A percentile compares a stretch with the other conserved stretches of the same genome.
phyloP scores from a whole-genome alignment of 1,140 invertebrate genomes.

The Papilio glaucus region DNA sequence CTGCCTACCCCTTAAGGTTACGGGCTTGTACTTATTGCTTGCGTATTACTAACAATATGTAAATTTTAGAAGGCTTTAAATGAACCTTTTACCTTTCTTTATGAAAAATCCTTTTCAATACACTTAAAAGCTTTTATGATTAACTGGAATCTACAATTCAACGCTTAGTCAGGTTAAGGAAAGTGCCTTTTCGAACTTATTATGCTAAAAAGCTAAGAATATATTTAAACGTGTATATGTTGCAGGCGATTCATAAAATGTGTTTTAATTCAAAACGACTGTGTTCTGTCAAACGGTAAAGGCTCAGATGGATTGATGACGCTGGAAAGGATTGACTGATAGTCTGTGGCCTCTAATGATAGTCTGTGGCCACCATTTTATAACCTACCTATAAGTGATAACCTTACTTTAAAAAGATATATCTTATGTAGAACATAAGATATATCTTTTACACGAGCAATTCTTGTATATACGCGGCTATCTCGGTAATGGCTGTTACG shows the following conservation, averaged over 20 bases:
- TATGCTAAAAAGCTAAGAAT: conserved; percentile 10
- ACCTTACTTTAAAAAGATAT: too few species aligned
- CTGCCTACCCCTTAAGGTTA: neutral
- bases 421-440: too few species aligned
- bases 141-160: conserved; percentile 10
- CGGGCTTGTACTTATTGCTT: neutral
- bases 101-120: conserved; percentile 9
- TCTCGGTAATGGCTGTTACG: too few species aligned
- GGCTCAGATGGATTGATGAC: too few species aligned
- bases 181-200: conserved; percentile 14
- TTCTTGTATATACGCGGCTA: too few species aligned
- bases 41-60: neutral
- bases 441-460: too few species aligned
- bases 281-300: neutral
- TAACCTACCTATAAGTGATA: too few species aligned
- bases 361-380: too few species aligned
- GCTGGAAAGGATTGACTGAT: too few species aligned
- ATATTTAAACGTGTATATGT: neutral
- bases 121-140: conserved; percentile 4
- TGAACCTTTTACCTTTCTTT: neutral
- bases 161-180: neutral
- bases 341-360: too few species aligned
- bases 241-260: neutral
- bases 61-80: neutral
- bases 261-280: neutral